Evolutionary conservation across 1,140 invertebrate genomes (phyloP).

Genomic region (Hydropsyche tenuis): DNA sequence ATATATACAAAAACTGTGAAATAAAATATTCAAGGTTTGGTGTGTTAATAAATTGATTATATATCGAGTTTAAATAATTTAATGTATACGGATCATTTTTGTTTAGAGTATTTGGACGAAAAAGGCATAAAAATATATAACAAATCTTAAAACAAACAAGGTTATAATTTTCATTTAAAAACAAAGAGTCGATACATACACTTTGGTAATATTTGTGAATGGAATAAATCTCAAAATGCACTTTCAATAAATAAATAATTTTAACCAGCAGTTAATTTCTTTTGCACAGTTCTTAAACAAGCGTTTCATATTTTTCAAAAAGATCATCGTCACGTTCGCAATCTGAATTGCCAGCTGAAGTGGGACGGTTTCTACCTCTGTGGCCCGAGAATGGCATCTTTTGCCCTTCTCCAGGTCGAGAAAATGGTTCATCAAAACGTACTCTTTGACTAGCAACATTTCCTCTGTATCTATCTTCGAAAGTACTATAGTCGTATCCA

Average conservation of each 20-base stretch:
- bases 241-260: not conserved
- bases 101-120: no score
- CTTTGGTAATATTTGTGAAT: conserved; percentile 14
- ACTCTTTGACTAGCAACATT: conserved; percentile 42
- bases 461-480: conserved; percentile 32
- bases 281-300: conserved; percentile 53
- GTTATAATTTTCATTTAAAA: not conserved
- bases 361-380: conserved; percentile 50
- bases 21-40: no score
- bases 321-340: conserved; percentile 49
- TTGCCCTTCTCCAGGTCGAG: conserved; percentile 32
- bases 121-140: not conserved
- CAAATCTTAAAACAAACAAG: not conserved
- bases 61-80: no score
- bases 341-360: conserved; percentile 40
- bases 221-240: conserved; percentile 7
- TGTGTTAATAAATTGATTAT: no score
- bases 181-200: not conserved
- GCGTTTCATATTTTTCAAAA: conserved; percentile 62
- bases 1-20: no score
- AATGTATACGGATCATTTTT: no score
- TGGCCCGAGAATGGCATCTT: conserved; percentile 27
- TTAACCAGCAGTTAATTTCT: not conserved
- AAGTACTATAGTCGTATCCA: conserved; percentile 28
- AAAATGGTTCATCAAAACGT: conserved; percentile 43